Evolutionary conservation across 2,888 invertebrate species (phyloP).

Genomic region (Dynastes hyllus): DNA sequence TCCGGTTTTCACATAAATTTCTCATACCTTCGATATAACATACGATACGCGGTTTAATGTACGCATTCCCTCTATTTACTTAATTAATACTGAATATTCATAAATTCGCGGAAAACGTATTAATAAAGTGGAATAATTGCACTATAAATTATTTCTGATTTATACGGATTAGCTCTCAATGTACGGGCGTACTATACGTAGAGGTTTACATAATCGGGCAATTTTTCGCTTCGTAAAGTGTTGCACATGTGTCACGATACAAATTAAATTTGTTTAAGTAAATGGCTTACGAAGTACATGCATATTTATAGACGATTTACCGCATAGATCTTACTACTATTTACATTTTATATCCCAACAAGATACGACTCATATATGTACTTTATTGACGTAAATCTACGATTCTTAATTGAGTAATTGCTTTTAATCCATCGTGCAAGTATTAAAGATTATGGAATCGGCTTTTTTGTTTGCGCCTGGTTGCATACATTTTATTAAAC

Average conservation of each 20-base stretch:
- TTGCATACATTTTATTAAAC: not conserved
- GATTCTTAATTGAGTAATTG: conserved; percentile 2
- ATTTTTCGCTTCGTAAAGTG: conserved; percentile 14
- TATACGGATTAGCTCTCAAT: conserved; percentile 29
- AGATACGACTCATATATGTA: not conserved
- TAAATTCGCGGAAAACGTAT: conserved; percentile 27
- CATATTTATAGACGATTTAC: conserved; percentile 19
- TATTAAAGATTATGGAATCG: not conserved
- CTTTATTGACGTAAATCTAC: not conserved
- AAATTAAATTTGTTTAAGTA: conserved; percentile 38
- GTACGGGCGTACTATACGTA: not conserved
- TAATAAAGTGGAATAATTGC: conserved; percentile 36
- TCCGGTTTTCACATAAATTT: conserved; percentile 32
- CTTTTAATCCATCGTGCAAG: not conserved
- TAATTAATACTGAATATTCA: conserved; percentile 46
- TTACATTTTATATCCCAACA: not conserved
- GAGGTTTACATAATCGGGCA: conserved; percentile 27
- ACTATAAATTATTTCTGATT: conserved; percentile 42
- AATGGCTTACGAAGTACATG: conserved; percentile 7
- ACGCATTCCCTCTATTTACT: conserved; percentile 10
- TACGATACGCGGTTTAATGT: conserved; percentile 9
- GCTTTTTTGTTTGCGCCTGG: not conserved
- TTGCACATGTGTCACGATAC: conserved; percentile 37
- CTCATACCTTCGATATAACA: not conserved
- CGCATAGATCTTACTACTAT: not conserved